Conservation (phyloP, 2,888 invertebrate species). For the Macaria notata region DNA sequence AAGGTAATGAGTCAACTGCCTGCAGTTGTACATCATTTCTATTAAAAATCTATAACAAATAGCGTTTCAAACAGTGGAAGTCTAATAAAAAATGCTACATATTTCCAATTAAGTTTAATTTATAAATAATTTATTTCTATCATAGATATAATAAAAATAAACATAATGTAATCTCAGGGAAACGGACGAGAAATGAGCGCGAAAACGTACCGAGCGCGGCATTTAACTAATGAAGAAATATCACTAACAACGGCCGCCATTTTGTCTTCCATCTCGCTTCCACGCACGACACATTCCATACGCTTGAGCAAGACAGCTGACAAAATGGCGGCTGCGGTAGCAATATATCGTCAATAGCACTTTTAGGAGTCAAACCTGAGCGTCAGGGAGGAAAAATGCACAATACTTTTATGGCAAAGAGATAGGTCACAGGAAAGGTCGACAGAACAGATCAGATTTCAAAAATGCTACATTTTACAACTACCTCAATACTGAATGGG, state of each 20-base stretch:
- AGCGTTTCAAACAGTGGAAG: too few species aligned
- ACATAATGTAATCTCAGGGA: constrained; percentile 42
- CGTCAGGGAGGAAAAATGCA: constrained; percentile 19
- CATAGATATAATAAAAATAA: neutral
- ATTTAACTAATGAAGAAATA: constrained; percentile 9
- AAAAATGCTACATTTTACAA: constrained; percentile 14
- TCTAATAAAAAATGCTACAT: too few species aligned
- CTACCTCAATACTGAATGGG: constrained; percentile 20
- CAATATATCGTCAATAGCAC: constrained; percentile 10
- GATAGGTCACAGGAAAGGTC: constrained; percentile 17
- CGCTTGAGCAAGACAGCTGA: too few species aligned
- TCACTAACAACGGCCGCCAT: too few species aligned
- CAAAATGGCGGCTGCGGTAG: too few species aligned
- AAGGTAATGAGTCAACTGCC: constrained; percentile 49
- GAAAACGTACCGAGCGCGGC: constrained; percentile 41
- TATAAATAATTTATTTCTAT: too few species aligned
- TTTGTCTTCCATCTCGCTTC: too few species aligned
- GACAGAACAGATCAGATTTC: constrained; percentile 17
- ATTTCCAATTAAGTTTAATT: too few species aligned
- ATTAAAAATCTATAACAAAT: neutral
- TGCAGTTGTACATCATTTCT: constrained; percentile 46
- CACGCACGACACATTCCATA: too few species aligned
- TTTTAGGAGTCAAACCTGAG: constrained; percentile 16
- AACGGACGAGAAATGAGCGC: constrained; percentile 50
- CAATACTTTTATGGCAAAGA: constrained; percentile 23